These are phyloP conservation scores for Folsomia manolachei DNA, from an alignment of 2,888 invertebrate genomes.

Conservation along the genomic window DNA sequence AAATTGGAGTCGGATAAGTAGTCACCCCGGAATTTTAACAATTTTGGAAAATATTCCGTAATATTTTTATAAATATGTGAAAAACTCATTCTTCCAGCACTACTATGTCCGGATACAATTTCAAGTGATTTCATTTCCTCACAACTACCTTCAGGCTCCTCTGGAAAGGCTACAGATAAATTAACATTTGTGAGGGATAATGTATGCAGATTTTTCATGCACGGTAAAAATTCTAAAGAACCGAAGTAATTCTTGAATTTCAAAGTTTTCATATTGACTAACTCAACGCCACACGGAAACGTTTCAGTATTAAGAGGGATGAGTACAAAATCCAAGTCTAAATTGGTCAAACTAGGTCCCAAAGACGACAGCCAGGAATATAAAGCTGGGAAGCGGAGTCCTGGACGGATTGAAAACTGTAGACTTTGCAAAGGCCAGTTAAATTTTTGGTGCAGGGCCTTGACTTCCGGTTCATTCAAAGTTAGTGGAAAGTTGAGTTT, in stretches of 20 bases:
- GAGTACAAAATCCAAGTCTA: conserved; percentile 22
- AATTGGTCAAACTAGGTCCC: conserved; percentile 12
- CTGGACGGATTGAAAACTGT: conserved; percentile 20
- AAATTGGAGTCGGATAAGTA: conserved; percentile 31
- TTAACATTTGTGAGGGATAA: conserved; percentile 24
- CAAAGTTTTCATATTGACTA: conserved; percentile 26
- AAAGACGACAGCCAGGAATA: conserved; percentile 16
- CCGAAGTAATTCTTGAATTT: conserved; percentile 30
- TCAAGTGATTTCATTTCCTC: conserved; percentile 18
- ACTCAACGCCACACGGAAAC: conserved; percentile 31
- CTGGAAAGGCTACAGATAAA: conserved; percentile 31
- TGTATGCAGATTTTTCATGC: conserved; percentile 17
- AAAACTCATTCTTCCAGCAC: conserved; percentile 31
- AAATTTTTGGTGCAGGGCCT: background rate
- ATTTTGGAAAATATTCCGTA: conserved; percentile 29
- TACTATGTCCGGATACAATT: conserved; percentile 21
- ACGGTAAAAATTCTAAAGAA: conserved; percentile 24
- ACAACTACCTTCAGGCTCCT: conserved; percentile 18
- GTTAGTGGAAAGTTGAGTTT: background rate
- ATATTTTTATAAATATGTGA: conserved; percentile 28
- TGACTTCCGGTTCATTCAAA: conserved; percentile 27
- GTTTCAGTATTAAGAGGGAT: conserved; percentile 17
- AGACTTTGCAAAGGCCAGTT: conserved; percentile 18
- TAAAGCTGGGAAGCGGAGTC: conserved; percentile 26
- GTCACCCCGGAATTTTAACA: conserved; percentile 27